Base-by-base conservation (phyloP, 1,140 invertebrate species). In the Zophobas atratus region DNA sequence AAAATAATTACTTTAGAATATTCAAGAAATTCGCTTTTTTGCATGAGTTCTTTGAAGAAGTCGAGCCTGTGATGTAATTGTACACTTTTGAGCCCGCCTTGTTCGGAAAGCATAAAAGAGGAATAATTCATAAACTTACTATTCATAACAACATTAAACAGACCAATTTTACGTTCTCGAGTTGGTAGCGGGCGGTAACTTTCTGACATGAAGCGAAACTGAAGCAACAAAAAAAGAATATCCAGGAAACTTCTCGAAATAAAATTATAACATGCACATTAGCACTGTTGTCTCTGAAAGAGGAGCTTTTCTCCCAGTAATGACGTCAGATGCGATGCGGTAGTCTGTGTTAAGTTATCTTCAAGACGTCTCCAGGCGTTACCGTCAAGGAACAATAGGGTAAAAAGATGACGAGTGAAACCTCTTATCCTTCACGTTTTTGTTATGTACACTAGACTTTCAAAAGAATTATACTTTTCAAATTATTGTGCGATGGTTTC, bases 221-320 rank as follows among this genome's bases (percentile, higher is more conserved):
- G 1, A 67, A 67, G 39, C 60, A 67, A 43, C 60, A 67, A 67
- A 67, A 20, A 67, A 67, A 67, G 56, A 36, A 36, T 41, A 67
- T 51, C 4, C 60, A 67, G 46, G 74, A 35, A 75, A 75, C 55
- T 76, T 76, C 67, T 51, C 53, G 34, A 76, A 76, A 76, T 76
- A 76, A 75, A 75, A 76, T 76, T 76, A 76, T 76, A 76, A 76
- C 75, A 76, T 76, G 75, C 75, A 76, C 75, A 76, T 76, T 76
- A 76, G 43, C 38, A 53, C 75, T 70, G 75, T 70, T 76, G 60
- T 76, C 60, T 67, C 60, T 67, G 60, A 41, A 36, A 49, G 51
- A 46, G 75, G 60, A 5, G 8, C 57, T 46, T 35, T 76, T 60
- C 49, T 67, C 35, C 38, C 53, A 76, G 49, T 76, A 76, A 76